Percentiles rank a stretch among this genome's conserved stretches.
Evolutionary conservation across 2,113 vertebrate genomes (phyloP).

Genomic region (Megaptera novaeangliae): DNA sequence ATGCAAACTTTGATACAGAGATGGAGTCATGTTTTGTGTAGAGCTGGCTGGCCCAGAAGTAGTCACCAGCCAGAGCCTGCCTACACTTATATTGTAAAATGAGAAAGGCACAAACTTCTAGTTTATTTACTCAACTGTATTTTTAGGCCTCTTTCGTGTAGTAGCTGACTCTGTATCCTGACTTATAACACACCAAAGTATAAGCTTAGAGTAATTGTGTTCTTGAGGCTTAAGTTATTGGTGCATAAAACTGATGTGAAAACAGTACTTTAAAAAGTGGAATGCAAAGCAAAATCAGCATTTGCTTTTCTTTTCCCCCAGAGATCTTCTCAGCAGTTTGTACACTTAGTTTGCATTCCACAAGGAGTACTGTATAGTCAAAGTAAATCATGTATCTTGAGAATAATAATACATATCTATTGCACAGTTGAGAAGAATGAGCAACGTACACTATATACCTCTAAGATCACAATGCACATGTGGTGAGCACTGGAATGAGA

Average conservation of each 20-base stretch:
- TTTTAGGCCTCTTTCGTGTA: not conserved
- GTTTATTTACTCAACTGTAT: not conserved
- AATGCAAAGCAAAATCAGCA: not conserved
- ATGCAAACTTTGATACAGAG: not conserved
- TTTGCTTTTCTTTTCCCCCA: not conserved
- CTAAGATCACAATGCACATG: not conserved
- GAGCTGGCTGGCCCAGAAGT: not conserved
- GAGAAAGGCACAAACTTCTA: not conserved
- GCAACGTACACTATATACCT: not conserved
- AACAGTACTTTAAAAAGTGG: not conserved
- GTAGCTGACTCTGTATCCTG: not conserved
- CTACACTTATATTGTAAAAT: not conserved
- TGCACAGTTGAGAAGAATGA: not conserved
- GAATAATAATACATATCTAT: not conserved
- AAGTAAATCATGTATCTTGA: not conserved
- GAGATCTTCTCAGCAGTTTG: not conserved
- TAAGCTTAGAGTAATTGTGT: not conserved
- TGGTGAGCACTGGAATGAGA: not conserved
- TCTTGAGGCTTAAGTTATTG: not conserved
- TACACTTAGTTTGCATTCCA: not conserved
- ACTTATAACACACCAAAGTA: not conserved
- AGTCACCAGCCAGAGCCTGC: not conserved
- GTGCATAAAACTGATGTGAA: not conserved
- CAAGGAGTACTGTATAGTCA: not conserved
- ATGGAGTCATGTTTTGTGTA: not conserved